phyloP scores from a whole-genome alignment of 1,140 invertebrate species.

The Octopus bimaculoides region DNA sequence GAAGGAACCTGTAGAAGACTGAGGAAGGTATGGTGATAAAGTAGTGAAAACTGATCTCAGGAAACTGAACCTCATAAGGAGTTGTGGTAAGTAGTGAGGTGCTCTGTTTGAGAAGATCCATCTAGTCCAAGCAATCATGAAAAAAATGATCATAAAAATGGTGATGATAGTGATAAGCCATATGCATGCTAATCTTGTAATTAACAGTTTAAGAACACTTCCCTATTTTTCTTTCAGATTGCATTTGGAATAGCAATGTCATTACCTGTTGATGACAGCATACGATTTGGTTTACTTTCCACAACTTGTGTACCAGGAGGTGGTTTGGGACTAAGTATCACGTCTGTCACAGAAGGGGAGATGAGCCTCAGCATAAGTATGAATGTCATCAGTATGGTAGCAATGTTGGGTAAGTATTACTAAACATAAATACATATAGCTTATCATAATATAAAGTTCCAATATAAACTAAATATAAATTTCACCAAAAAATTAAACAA shows the following conservation, averaged over 20 bases:
- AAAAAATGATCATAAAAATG: too few relatives aligned
- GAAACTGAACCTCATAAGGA: too few relatives aligned
- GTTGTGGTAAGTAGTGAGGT: too few relatives aligned
- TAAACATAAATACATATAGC: background rate
- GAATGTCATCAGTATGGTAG: constrained; percentile 46
- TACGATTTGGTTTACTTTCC: constrained; percentile 49
- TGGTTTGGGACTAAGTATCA: constrained; percentile 47
- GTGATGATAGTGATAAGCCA: too few relatives aligned
- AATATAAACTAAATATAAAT: background rate
- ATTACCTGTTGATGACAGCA: constrained; percentile 42
- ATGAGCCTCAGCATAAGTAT: constrained; percentile 47
- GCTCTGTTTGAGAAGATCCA: too few relatives aligned
- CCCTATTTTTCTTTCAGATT: constrained; percentile 36
- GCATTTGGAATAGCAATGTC: constrained; percentile 50
- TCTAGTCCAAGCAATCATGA: too few relatives aligned
- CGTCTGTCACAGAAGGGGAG: constrained; percentile 47
- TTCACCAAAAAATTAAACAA: background rate
- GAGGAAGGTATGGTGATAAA: too few relatives aligned
- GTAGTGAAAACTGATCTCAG: too few relatives aligned
- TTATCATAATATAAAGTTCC: background rate
- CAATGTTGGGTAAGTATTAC: constrained; percentile 45
- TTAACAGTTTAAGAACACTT: too few relatives aligned
- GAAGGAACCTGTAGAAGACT: too few relatives aligned
- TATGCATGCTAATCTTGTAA: too few relatives aligned
- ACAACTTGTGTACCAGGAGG: constrained; percentile 52